Evolutionary conservation across 2,113 vertebrate genomes (phyloP).

Genomic region (Cavia porcellus): DNA sequence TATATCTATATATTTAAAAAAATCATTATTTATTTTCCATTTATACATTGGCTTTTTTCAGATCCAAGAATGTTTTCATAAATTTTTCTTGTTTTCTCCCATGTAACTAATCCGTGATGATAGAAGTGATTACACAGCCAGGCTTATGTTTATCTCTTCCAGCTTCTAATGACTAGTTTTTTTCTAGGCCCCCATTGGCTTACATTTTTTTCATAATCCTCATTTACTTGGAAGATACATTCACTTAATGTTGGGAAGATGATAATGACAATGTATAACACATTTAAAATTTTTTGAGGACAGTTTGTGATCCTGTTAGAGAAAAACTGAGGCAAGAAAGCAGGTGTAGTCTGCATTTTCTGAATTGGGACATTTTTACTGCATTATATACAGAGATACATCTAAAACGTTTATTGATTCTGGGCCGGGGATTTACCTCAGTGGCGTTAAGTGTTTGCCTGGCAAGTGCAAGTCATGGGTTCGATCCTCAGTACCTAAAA

Average conservation of each 20-base stretch:
- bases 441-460: too few species aligned
- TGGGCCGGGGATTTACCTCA: not conserved
- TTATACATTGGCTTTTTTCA: not conserved
- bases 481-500: too few species aligned
- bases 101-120: not conserved
- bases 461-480: too few species aligned
- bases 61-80: not conserved
- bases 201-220: not conserved
- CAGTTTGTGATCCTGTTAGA: not conserved
- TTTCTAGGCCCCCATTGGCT: not conserved
- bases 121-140: not conserved
- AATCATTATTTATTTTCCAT: not conserved
- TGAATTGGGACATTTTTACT: constrained; percentile 5
- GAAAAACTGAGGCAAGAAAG: not conserved
- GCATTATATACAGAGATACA: not conserved
- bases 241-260: not conserved
- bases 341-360: not conserved
- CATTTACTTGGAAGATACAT: not conserved
- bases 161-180: not conserved
- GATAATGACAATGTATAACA: not conserved
- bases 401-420: not conserved
- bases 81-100: not conserved
- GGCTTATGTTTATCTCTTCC: not conserved
- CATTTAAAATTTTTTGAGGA: not conserved
- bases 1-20: not conserved